Evolutionary conservation across 2,888 invertebrate species (phyloP).

Genomic region (Limnephilus rhombicus): DNA sequence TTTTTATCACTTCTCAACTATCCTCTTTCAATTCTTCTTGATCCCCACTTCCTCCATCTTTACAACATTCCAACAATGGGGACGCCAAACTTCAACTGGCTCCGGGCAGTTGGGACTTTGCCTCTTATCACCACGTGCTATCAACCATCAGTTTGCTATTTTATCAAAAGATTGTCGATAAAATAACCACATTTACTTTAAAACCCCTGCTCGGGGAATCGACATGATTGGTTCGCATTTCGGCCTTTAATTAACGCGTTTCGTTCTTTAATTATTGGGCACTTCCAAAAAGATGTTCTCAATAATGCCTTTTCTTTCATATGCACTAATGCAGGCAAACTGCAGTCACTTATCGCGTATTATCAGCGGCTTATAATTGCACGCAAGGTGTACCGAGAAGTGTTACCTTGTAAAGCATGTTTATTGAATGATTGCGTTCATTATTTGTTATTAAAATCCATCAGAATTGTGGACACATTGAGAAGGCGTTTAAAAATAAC

Average conservation of each 20-base stretch:
- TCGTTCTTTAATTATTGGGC: slow-evolving; percentile 35
- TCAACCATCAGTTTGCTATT: background rate
- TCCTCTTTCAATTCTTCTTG: background rate
- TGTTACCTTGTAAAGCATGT: slow-evolving; percentile 45
- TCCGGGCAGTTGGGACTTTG: background rate
- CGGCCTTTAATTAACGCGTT: slow-evolving; percentile 23
- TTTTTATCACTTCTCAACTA: background rate
- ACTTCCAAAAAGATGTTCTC: background rate
- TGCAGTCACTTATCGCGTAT: slow-evolving; percentile 11
- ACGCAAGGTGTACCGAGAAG: slow-evolving; percentile 36
- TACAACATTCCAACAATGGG: too few species aligned
- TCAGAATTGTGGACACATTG: background rate
- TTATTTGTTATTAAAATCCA: slow-evolving; percentile 27
- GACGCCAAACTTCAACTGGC: background rate
- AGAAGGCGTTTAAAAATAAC: background rate
- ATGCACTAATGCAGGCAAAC: slow-evolving; percentile 4
- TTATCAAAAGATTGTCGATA: background rate
- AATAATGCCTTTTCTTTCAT: background rate
- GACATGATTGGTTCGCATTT: background rate
- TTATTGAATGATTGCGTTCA: slow-evolving; percentile 43
- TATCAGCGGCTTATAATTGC: slow-evolving; percentile 36
- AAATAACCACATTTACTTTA: background rate
- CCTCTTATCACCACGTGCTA: background rate
- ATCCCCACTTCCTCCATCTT: too few species aligned
- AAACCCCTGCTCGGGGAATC: background rate